Base-by-base conservation (phyloP, 1,140 invertebrate genomes). In the Ditylenchus dipsaci region DNA sequence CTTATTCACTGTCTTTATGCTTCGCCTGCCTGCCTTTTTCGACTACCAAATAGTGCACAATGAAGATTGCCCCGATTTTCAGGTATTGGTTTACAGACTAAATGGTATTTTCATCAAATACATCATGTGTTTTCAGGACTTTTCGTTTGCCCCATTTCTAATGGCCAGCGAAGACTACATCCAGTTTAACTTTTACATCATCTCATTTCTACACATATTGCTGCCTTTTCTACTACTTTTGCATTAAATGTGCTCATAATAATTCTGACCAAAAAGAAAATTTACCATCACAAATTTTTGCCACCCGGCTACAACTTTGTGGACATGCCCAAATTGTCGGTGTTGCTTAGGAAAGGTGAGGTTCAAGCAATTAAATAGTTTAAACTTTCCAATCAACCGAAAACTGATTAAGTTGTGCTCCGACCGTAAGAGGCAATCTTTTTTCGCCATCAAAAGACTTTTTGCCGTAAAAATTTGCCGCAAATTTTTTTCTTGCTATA, bases 121-220 rank as follows among this genome's bases (percentile, higher is more conserved):
- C 3, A 38, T 38, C 3, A 3, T 11, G 33, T 5, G 33, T 30
- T 74, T 74, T 3, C 49, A 76, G 60, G 68, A 68, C 62, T 77
- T 72, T 49, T 67, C 72, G 26, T 77, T 79, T 57, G 65, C 67
- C 11, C 76, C 76, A 38, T 19, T 78, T 5, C 63, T 77, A 1
- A 76, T 71, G 27, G 53, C 56, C 9, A 58, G 58, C 27, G 66
- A 75, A 58, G 45, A 72, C 23, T 77, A 78, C 45, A 63, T 61
- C n/a, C 62, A 73, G 62, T 77, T 69, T 69, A 77, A 77, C 58
- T 77, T 77, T 49, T 77, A 75, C 63, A 76, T 78, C 26, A 75
- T 78, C 42, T 67, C 64, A 23, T 49, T 77, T 19, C 66, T 77
- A 0, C 76, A 77, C 56, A 73, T 77, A 15, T 65, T 77, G 23